phyloP scores from a whole-genome alignment of 2,888 invertebrate genomes.

The Seira ritae region DNA sequence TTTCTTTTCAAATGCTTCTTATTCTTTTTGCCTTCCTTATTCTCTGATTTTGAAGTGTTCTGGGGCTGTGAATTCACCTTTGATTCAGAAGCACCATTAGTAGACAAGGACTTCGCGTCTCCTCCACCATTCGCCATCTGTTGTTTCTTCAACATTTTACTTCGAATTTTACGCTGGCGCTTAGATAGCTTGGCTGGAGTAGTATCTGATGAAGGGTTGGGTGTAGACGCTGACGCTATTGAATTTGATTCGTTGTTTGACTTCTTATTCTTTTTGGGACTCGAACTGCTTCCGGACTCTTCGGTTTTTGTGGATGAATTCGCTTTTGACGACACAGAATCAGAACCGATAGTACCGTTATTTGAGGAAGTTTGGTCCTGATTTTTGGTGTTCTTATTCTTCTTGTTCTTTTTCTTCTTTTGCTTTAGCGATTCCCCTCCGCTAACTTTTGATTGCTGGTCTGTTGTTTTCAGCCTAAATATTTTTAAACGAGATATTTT shows the following conservation, averaged over 20 bases:
- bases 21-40: constrained; percentile 49
- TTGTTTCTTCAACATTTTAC: constrained; percentile 74
- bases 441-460: neutral
- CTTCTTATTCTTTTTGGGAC: neutral
- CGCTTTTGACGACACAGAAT: constrained; percentile 17
- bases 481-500: too few species aligned
- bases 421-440: constrained; percentile 74
- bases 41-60: constrained; percentile 47
- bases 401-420: constrained; percentile 70
- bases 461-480: too few species aligned
- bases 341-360: neutral
- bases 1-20: constrained; percentile 52
- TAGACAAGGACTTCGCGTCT: neutral
- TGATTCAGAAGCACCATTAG: neutral
- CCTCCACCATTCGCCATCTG: constrained; percentile 68
- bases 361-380: constrained; percentile 9
- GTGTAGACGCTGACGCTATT: constrained; percentile 6
- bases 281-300: neutral
- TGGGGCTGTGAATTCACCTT: neutral
- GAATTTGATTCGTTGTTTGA: neutral
- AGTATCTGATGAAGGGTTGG: neutral
- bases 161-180: constrained; percentile 42
- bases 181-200: constrained; percentile 28
- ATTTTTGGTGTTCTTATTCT: constrained; percentile 75
- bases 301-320: constrained; percentile 33